Base-by-base conservation (phyloP, 2,888 invertebrate genomes). In the Slavum lentiscoides region DNA sequence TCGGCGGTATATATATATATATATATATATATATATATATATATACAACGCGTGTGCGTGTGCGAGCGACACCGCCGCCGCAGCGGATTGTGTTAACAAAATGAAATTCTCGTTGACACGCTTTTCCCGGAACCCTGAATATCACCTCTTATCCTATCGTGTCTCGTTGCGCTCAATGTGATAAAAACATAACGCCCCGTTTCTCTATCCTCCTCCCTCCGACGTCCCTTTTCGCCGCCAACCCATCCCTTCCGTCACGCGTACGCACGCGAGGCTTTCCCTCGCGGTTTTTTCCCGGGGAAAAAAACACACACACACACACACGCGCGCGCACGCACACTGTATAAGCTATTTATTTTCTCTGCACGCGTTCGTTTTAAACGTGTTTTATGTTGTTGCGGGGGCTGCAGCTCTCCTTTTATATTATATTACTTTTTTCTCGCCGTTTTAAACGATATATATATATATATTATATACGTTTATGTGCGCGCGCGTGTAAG, bases 91-190 rank as follows among this genome's bases (percentile, higher is more conserved):
- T 77, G 80, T 80, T 80, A 80, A 80, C 80, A 80, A 80, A 80
- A 80, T 80, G 80, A 80, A 80, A 80, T 72, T 80, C 80, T 80
- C 80, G 80, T 80, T 80, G 80, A 80, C 80, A 80, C 80, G 80
- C 72, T 80, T 80, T 75, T 80, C 80, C 70, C 72, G 58, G 67
- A 80, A 80, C 77, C 69, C 77, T 53, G 77, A 69, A 77, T 62
- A 77, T 70, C 70, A 58, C 43, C 80, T 37, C 68, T 53, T 39
- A 39, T 69, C 49, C 39, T 39, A 37, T 74, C 66, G 66, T 30
- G 30, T 58, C 74, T 62, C 70, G 69, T 64, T 30, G 61, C 58
- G 17, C 72, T 30, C 37, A 80, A 30, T 30, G 80, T 80, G 80
- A 80, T 80, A 80, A 80, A 80, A 80, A 80, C 80, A 80, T 80